Percentiles rank a stretch among this genome's conserved stretches.
phyloP scores from a whole-genome alignment of 1,140 invertebrate species.

The Holotrichia oblita region DNA sequence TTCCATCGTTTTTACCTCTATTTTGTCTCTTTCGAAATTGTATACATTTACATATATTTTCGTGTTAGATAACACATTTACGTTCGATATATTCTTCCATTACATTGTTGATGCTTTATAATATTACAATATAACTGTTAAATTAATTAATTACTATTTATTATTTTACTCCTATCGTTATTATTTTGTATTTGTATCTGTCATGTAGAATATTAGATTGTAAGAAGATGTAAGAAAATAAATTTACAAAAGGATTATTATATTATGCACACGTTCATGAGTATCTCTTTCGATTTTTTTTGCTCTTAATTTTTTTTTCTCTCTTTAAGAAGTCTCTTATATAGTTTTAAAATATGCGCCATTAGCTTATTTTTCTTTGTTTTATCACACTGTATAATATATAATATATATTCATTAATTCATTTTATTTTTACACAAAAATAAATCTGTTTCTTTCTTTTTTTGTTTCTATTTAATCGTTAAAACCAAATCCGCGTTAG shows the following conservation, averaged over 20 bases:
- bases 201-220: constrained; percentile 29
- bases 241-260: constrained; percentile 35
- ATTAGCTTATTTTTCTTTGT: constrained; percentile 24
- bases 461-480: constrained; percentile 1
- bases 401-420: constrained; percentile 28
- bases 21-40: background rate
- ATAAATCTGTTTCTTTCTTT: constrained; percentile 19
- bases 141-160: constrained; percentile 31
- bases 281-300: constrained; percentile 19
- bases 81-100: constrained; percentile 11
- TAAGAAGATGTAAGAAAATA: constrained; percentile 36
- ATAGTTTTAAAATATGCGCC: constrained; percentile 9
- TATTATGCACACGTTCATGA: constrained; percentile 27
- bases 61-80: background rate
- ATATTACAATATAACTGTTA: constrained; percentile 31
- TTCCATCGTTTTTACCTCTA: background rate
- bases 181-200: constrained; percentile 28
- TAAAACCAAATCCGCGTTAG: constrained; percentile 7
- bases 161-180: constrained; percentile 20
- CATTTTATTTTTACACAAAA: constrained; percentile 33
- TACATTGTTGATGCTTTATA: background rate
- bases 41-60: background rate
- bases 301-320: background rate
- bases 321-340: constrained; percentile 11
- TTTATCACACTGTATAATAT: constrained; percentile 35